These are phyloP conservation scores for Polymixis flavicincta DNA, from an alignment of 2,888 invertebrate genomes.

Conservation along the genomic window DNA sequence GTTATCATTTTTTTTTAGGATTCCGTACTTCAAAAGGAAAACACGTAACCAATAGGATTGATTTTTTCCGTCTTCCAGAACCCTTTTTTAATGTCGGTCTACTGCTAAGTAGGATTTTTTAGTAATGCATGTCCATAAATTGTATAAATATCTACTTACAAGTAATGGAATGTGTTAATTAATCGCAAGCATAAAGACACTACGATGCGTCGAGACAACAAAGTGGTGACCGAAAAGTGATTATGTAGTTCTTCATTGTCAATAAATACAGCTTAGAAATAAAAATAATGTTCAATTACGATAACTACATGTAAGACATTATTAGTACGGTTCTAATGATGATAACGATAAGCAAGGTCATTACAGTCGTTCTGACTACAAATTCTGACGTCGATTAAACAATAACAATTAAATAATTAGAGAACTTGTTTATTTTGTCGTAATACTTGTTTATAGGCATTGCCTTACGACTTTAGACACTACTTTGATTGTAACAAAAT, in stretches of 20 bases:
- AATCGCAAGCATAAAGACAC: constrained; percentile 5
- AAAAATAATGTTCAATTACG: constrained; percentile 38
- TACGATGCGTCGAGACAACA: constrained; percentile 3
- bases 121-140: not conserved
- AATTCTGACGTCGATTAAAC: constrained; percentile 43
- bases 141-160: not conserved
- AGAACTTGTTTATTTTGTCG: constrained; percentile 41
- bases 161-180: not conserved
- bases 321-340: constrained; percentile 63
- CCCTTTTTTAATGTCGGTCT: not conserved
- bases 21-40: not conserved
- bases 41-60: not conserved
- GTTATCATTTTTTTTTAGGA: too few relatives aligned
- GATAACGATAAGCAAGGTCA: constrained; percentile 61
- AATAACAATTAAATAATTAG: constrained; percentile 48
- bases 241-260: constrained; percentile 19
- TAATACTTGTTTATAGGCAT: constrained; percentile 18
- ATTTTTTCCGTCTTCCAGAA: not conserved
- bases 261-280: constrained; percentile 17
- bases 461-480: constrained; percentile 4
- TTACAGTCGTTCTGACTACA: constrained; percentile 49
- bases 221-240: constrained; percentile 13
- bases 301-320: constrained; percentile 23
- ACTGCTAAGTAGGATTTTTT: not conserved
- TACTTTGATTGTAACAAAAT: constrained; percentile 14